Conservation (phyloP, 1,140 invertebrate genomes). For the Solen grandis region DNA sequence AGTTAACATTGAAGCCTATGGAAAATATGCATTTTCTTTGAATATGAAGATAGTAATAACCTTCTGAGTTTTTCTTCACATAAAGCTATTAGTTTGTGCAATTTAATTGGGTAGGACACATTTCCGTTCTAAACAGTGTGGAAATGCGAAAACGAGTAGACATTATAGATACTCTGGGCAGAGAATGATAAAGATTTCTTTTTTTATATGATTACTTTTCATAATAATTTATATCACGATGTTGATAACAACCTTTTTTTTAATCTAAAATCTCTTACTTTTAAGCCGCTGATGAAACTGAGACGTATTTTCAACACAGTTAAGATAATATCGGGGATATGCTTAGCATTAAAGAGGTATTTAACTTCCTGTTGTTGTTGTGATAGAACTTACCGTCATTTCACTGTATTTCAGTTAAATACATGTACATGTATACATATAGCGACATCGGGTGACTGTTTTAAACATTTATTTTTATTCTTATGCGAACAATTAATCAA, state of each 20-base stretch:
- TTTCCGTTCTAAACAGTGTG: neutral
- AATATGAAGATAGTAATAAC: too few relatives aligned
- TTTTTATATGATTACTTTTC: neutral
- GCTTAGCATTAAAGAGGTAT: conserved; percentile 45
- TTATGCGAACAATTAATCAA: too few relatives aligned
- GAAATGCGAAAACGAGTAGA: too few relatives aligned
- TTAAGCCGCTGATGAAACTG: conserved; percentile 28
- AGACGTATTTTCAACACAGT: conserved; percentile 39
- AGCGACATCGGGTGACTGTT: neutral
- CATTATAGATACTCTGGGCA: neutral
- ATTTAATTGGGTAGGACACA: neutral
- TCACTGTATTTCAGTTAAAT: neutral
- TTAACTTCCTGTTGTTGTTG: neutral
- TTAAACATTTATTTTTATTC: neutral
- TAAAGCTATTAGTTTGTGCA: too few relatives aligned
- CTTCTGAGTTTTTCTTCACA: too few relatives aligned
- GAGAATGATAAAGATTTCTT: neutral
- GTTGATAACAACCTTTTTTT: neutral
- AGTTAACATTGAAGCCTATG: too few relatives aligned
- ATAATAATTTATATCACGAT: neutral
- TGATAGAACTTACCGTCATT: neutral
- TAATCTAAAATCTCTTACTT: neutral
- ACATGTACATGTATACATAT: conserved; percentile 10
- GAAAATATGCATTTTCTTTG: too few relatives aligned
- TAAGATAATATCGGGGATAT: conserved; percentile 35